Base-by-base conservation (phyloP, 2,888 invertebrate species). In the Scaptomyza tumidula region DNA sequence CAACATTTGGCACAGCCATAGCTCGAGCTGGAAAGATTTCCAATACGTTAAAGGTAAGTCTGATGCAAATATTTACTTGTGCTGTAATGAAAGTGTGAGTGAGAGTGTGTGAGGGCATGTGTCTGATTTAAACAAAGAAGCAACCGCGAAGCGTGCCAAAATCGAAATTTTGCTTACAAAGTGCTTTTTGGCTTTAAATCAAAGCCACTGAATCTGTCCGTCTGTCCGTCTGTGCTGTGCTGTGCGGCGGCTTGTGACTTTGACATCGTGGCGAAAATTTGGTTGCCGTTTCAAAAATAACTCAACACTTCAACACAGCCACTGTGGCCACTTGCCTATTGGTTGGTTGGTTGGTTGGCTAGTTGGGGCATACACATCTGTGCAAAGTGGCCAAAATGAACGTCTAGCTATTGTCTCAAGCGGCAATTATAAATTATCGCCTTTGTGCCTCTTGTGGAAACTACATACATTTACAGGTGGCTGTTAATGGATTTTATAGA, bases 1-100 rank as follows among this genome's bases (percentile, higher is more conserved):
- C 92, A 27, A 92, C 92, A 37, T 91, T 92, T 78, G 92, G 92
- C 52, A 92, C 91, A 35, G 91, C 92, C n/a, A 90, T 92, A 39
- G 91, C 91, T 2, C 85, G 91, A 72, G 92, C 92, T 61, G 92
- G 92, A 14, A 91, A 91, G 80, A 64, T 92, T 49, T 92, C 92
- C 46, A 92, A 92, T 70, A 86, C 90, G 45, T 82, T 92, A 67
- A 92, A 92, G 91, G 92, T 92, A 72, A 90, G 91, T 89, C 35
- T 14, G 45, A 65, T 35, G 16, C 35, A 16, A 52, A 33, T 1
- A 62, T 44, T 33, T 44, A 54, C 29, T 35, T 29, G 11, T 24
- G 10, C 11, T 31, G 3, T 37, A 24, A n/a, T 41, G 16, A 14
- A 11, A 48, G 2, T 54, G 24, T 7, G 13, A 24, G 14, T 29